Evolutionary conservation across 2,797 vertebrate genomes (phyloP), one percentile per base, ranked within the genome.

Genomic region (Martes flavigula): DNA sequence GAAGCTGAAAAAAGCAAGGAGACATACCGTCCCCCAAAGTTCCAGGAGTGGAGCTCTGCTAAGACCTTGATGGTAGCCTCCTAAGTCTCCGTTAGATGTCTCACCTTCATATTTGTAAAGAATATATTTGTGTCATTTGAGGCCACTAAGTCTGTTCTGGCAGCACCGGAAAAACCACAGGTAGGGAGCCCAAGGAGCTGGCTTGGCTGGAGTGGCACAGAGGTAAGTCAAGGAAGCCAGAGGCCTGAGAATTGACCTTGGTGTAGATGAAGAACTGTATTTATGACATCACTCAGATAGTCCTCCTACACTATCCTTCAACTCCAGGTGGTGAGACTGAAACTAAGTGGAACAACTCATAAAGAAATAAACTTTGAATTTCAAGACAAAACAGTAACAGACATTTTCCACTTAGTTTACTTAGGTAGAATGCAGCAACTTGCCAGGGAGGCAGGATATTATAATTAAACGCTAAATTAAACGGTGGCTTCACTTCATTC

Each of bases 381-480:
- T 75, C 84, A 73, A 87, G 30, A 23, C 6, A 91, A 43, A 91
- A 12, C 17, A 10, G 32, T 85, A 82, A 43, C 18, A 93, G 43
- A 84, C 4, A 95, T 88, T 86, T 58, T 14, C 64, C 91, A 66
- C 21, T 95, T 92, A 25, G 79, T 87, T 96, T 97, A 72, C 88
- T 75, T 92, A 38, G 12, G 51, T 85, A 96, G 6, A 79, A 73
- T 51, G 93, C n/a, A 46, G 18, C 58, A 68, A 77, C 87, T 94
- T 77, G 15, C 85, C 91, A 95, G 66, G 23, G 58, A 97, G 87
- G 43, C 23, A 56, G 92, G 56, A 30, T 86, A 79, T 84, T 94
- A 43, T 62, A 97, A 93, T 75, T 97, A 95, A 96, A 48, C 5
- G 38, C 64, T 96, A 94, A 75, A 95, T 94, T 97, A 97, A 94